Evolutionary conservation across 2,888 invertebrate species (phyloP), one percentile per base, ranked within the genome.

Genomic region (Stramonita haemastoma): DNA sequence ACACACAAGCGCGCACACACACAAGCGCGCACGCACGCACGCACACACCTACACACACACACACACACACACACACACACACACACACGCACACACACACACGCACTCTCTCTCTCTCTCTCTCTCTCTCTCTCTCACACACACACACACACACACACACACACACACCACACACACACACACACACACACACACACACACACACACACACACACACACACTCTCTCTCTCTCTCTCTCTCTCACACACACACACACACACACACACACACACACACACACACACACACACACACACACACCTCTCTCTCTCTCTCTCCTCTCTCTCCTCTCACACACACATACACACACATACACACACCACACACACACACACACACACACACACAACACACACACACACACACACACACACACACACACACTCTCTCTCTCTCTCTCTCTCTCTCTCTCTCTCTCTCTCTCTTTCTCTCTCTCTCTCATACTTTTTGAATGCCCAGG

Each of bases 311-410:
- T n/a, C n/a, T n/a, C n/a, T n/a, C n/a, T n/a, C n/a, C n/a, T n/a
- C n/a, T n/a, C n/a, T n/a, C n/a, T n/a, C n/a, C n/a, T n/a, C 70
- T n/a, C n/a, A 73, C n/a, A n/a, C n/a, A 1, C n/a, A n/a, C 70
- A n/a, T 8, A n/a, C 70, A n/a, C n/a, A n/a, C 70, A n/a, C n/a
- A n/a, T n/a, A 73, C n/a, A 73, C 70, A 73, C 70, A 73, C 70
- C 70, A 73, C n/a, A 73, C n/a, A 73, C 70, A 73, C 70, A 73
- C n/a, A 73, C 26, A n/a, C n/a, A 73, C 70, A 73, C 70, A n/a
- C 70, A n/a, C 70, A 73, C 4, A 1, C 70, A n/a, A n/a, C 70
- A 73, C n/a, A n/a, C 70, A 26, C n/a, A 26, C 26, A 22, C 70
- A 60, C 22, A 70, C n/a, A 70, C 8, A 70, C 22, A 2, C n/a